A percentile compares a stretch with the other conserved stretches of the same genome.
Conservation (phyloP, 2,888 invertebrate genomes). For the Nemoura dubitans region DNA sequence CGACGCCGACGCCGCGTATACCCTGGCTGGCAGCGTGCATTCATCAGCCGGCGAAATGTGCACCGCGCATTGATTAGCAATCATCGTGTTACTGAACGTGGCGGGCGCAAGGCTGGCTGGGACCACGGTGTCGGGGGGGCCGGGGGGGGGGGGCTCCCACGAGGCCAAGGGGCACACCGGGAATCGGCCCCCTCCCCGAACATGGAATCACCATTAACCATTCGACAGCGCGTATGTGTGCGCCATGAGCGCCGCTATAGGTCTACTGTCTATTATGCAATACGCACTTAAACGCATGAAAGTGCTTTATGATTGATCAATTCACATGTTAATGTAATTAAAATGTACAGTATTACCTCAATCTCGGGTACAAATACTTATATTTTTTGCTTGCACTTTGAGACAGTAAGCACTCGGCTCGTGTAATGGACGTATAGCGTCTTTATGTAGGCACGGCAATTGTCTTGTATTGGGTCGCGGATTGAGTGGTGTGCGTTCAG, state of each 20-base stretch:
- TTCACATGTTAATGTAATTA: conserved; percentile 13
- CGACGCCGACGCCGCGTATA: not conserved
- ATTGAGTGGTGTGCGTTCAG: not conserved
- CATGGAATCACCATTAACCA: conserved; percentile 40
- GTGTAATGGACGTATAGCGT: not conserved
- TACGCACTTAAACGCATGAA: not conserved
- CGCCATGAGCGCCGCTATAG: not conserved
- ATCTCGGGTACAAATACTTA: not conserved
- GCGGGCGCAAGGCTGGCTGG: too few relatives aligned
- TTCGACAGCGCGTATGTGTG: not conserved
- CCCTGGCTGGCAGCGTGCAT: too few relatives aligned
- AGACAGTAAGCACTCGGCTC: not conserved
- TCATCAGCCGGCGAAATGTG: not conserved
- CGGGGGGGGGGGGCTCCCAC: not conserved
- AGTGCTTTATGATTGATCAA: conserved; percentile 23
- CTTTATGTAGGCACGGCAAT: not conserved
- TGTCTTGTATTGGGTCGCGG: not conserved
- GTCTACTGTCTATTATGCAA: conserved; percentile 13
- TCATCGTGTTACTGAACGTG: conserved; percentile 17
- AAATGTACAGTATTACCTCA: not conserved
- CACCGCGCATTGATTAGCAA: conserved; percentile 37
- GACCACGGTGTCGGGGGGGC: not conserved
- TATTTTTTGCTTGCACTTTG: not conserved
- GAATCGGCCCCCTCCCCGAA: not conserved
- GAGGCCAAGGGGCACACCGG: conserved; percentile 14